Conservation (phyloP, 2,797 vertebrate species). For the Dallia pectoralis region DNA sequence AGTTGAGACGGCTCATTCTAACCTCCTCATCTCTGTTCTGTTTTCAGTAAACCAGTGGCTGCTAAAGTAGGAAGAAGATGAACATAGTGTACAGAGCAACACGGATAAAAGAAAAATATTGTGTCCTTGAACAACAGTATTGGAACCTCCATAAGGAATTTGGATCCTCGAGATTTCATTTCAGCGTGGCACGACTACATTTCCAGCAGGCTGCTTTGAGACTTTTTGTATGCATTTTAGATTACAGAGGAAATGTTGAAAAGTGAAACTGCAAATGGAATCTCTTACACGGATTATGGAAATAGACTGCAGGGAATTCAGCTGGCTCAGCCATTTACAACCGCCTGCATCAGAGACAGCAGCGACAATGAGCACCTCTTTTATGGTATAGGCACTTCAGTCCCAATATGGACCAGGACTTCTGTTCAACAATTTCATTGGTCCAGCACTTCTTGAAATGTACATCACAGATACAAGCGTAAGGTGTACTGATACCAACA, state of each 20-base stretch:
- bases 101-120: background rate
- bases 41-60: conserved; percentile 90
- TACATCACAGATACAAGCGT: background rate
- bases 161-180: conserved; percentile 16
- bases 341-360: background rate
- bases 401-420: too few species aligned
- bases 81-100: conserved; percentile 6
- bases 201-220: conserved; percentile 2
- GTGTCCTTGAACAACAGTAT: background rate
- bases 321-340: background rate
- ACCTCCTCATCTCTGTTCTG: conserved; percentile 5
- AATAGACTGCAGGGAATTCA: background rate
- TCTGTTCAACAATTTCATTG: background rate
- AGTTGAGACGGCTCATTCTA: conserved; percentile 11
- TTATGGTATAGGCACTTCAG: background rate
- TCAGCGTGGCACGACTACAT: background rate
- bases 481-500: background rate
- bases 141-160: background rate
- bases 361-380: background rate
- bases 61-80: conserved; percentile 76
- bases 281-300: background rate
- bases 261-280: background rate
- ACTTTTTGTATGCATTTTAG: background rate
- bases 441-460: conserved; percentile 1
- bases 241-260: background rate